Percentiles rank a stretch among this genome's conserved stretches.
phyloP scores from a whole-genome alignment of 92 coral and sea anemone species.

The Metridium senile region DNA sequence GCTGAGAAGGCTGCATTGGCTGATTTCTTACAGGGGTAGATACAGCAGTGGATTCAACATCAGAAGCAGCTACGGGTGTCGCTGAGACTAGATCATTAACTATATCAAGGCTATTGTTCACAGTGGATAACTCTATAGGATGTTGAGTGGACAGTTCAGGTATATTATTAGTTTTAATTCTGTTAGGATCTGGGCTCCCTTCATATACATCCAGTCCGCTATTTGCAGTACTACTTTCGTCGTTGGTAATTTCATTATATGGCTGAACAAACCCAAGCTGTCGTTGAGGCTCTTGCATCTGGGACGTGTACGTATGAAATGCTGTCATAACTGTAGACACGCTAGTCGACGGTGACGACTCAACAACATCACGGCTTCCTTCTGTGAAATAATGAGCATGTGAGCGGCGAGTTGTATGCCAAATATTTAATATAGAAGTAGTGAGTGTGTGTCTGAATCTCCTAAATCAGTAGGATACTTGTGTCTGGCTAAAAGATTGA shows the following conservation, averaged over 20 bases:
- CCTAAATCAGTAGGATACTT: too few species aligned
- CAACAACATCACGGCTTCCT: slow-evolving; percentile 9
- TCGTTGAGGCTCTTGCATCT: background rate
- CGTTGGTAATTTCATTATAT: slow-evolving; percentile 23
- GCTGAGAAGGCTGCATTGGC: slow-evolving; percentile 12
- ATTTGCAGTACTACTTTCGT: background rate
- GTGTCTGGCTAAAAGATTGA: too few species aligned
- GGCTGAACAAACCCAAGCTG: slow-evolving; percentile 14
- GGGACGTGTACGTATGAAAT: slow-evolving; percentile 28
- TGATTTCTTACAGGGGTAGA: slow-evolving; percentile 16
- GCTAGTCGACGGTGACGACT: slow-evolving; percentile 4
- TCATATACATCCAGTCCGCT: slow-evolving; percentile 7
- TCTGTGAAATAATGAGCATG: background rate
- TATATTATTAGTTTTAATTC: slow-evolving; percentile 13
- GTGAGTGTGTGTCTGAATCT: too few species aligned
- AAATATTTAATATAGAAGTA: too few species aligned
- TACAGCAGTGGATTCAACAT: slow-evolving; percentile 16
- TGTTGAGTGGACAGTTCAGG: slow-evolving; percentile 28
- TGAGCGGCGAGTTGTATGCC: too few species aligned
- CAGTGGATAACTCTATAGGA: slow-evolving; percentile 32
- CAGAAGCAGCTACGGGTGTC: slow-evolving; percentile 31
- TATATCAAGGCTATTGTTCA: slow-evolving; percentile 32
- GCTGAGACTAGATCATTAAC: slow-evolving; percentile 35
- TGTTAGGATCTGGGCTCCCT: background rate
- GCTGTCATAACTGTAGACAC: slow-evolving; percentile 25